These are phyloP conservation scores for Gnatocerus cornutus DNA, from an alignment of 2,888 invertebrate genomes.

Conservation along the genomic window DNA sequence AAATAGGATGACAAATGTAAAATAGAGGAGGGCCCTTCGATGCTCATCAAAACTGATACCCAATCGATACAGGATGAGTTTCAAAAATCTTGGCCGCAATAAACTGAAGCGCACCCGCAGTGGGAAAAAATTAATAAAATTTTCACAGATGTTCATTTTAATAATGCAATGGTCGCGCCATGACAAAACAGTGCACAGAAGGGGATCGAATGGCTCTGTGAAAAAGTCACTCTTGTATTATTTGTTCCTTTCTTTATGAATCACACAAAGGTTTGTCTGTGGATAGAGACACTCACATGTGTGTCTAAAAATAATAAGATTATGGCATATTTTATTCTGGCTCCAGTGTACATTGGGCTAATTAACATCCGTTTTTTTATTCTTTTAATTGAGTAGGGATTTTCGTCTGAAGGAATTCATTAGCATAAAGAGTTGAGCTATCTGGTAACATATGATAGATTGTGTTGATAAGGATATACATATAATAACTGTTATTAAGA, in stretches of 20 bases:
- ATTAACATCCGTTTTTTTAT: not conserved
- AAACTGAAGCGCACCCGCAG: conserved; percentile 7
- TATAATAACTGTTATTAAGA: conserved; percentile 65
- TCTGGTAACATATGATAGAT: conserved; percentile 52
- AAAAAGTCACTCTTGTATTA: conserved; percentile 57
- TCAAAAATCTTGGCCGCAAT: conserved; percentile 1
- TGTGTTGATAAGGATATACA: conserved; percentile 54
- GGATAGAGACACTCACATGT: not conserved
- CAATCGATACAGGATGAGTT: not conserved
- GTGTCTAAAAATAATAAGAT: too few species aligned
- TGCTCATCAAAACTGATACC: too few species aligned
- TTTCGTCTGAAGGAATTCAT: conserved; percentile 45
- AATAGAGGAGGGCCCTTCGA: too few species aligned
- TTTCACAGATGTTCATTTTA: conserved; percentile 51
- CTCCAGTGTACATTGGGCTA: not conserved
- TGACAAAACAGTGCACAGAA: conserved; percentile 49
- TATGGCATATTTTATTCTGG: too few species aligned
- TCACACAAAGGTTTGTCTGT: conserved; percentile 51
- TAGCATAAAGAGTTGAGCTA: conserved; percentile 54
- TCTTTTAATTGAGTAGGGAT: not conserved
- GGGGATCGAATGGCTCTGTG: conserved; percentile 41
- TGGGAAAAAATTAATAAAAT: conserved; percentile 46
- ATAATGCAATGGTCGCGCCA: conserved; percentile 43
- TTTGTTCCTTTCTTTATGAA: conserved; percentile 56
- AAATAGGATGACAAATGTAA: too few species aligned